Conservation (phyloP, 2,113 vertebrate genomes). For the Eupsittula cactorum region DNA sequence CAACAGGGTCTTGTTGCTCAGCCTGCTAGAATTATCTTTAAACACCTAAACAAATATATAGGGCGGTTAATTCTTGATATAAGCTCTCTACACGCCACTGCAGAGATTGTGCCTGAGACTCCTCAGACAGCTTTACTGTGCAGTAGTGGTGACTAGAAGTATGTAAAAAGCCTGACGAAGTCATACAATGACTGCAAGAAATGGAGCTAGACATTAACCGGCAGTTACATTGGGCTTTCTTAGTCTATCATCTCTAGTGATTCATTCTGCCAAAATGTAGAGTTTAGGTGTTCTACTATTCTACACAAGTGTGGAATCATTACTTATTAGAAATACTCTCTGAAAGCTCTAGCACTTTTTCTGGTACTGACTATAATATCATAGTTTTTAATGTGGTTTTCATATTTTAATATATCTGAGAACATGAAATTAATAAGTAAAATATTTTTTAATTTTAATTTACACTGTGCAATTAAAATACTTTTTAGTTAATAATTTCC, state of each 20-base stretch:
- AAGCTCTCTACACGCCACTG: neutral
- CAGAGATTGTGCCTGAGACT: neutral
- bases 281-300: neutral
- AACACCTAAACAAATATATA: neutral
- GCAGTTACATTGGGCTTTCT: neutral
- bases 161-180: neutral
- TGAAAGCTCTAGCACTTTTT: neutral
- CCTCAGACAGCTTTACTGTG: neutral
- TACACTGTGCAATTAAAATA: neutral
- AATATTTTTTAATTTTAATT: neutral
- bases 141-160: neutral
- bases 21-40: neutral
- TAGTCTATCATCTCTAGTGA: neutral
- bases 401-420: neutral
- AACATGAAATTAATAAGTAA: neutral
- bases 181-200: neutral
- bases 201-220: neutral
- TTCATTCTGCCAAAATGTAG: neutral
- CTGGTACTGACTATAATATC: neutral
- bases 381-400: neutral
- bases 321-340: neutral
- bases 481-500: neutral
- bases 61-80: neutral
- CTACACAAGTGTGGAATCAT: neutral
- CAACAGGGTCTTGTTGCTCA: neutral